A percentile compares a stretch with the other conserved stretches of the same genome.
phyloP scores from a whole-genome alignment of 2,888 invertebrate genomes.

The Geophilus truncorum region DNA sequence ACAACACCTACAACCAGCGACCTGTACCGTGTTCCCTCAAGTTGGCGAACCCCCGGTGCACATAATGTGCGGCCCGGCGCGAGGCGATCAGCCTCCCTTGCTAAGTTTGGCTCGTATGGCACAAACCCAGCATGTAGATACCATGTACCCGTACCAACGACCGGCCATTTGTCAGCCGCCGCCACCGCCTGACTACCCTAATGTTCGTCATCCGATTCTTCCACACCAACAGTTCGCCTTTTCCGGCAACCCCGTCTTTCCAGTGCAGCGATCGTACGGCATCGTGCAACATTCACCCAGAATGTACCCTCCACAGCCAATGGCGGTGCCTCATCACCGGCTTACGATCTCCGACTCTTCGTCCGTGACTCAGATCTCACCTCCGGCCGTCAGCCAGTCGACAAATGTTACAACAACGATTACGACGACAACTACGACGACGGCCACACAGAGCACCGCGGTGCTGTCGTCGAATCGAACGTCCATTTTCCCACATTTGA shows the following conservation, averaged over 20 bases:
- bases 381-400: neutral
- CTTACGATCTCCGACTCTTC: neutral
- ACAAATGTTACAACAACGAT: neutral
- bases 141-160: constrained; percentile 12
- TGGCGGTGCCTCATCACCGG: neutral
- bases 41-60: neutral
- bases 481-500: neutral
- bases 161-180: constrained; percentile 1
- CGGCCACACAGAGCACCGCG: neutral
- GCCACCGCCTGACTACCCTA: neutral
- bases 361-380: neutral
- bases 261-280: neutral
- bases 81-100: constrained; percentile 16
- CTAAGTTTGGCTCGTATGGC: constrained; percentile 32
- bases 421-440: neutral
- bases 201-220: neutral
- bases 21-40: neutral
- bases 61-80: constrained; percentile 25
- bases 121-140: constrained; percentile 12
- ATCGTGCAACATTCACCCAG: neutral
- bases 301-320: neutral
- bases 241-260: neutral
- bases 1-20: neutral
- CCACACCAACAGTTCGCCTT: neutral
- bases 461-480: neutral